A percentile compares a stretch with the other conserved stretches of the same genome.
Conservation (phyloP, 2,888 invertebrate genomes). For the Torymus tubicola region DNA sequence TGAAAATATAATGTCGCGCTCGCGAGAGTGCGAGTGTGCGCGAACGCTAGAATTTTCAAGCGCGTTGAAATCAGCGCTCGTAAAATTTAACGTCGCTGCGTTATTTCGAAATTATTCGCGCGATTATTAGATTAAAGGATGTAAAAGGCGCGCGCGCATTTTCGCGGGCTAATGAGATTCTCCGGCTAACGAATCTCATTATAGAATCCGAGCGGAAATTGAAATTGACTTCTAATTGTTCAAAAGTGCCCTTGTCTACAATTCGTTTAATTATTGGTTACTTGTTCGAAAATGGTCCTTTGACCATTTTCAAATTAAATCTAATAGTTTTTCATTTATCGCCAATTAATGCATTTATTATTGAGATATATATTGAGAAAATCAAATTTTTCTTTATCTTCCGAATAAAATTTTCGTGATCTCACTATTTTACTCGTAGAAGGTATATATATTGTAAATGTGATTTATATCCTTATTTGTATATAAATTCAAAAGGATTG, state of each 20-base stretch:
- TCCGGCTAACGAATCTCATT: conserved; percentile 38
- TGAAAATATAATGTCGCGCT: conserved; percentile 34
- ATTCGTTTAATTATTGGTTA: too few species aligned
- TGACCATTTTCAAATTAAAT: too few species aligned
- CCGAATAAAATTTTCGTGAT: too few species aligned
- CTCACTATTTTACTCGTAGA: not conserved
- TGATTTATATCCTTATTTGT: too few species aligned
- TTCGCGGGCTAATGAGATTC: conserved; percentile 36
- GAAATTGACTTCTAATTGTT: conserved; percentile 31
- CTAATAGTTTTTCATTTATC: too few species aligned
- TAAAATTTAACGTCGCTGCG: conserved; percentile 27
- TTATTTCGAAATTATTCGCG: conserved; percentile 40
- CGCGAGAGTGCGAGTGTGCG: too few species aligned
- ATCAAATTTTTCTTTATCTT: too few species aligned
- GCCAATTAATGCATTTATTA: too few species aligned
- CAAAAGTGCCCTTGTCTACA: not conserved
- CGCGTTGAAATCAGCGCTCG: conserved; percentile 24
- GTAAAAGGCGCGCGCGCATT: conserved; percentile 24
- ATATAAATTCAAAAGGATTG: too few species aligned
- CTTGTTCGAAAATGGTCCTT: too few species aligned
- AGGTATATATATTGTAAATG: too few species aligned
- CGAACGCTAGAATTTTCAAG: conserved; percentile 15
- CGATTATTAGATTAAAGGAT: conserved; percentile 38
- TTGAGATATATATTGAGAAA: too few species aligned
- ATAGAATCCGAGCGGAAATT: conserved; percentile 37